phyloP scores from a whole-genome alignment of 2,113 vertebrate genomes.

The Plecotus auritus region DNA sequence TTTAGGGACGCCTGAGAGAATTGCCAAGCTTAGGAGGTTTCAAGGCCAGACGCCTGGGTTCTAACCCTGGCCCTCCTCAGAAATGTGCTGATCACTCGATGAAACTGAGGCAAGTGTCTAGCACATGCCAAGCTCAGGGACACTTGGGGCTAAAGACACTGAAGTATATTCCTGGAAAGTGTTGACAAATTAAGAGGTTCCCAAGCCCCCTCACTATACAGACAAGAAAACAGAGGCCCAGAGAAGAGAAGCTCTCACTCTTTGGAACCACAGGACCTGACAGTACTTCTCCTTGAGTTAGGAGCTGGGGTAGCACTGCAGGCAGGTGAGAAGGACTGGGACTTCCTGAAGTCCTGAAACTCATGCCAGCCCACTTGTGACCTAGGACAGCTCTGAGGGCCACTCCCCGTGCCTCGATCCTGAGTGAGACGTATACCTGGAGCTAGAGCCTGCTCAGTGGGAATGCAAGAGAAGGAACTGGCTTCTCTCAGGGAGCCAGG shows the following conservation, averaged over 20 bases:
- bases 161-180: neutral
- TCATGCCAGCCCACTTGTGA: neutral
- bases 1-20: neutral
- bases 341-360: neutral
- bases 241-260: neutral
- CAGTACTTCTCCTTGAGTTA: neutral
- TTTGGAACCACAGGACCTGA: neutral
- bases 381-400: neutral
- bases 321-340: no score
- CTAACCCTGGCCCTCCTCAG: neutral
- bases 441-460: neutral
- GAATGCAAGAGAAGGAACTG: neutral
- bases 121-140: neutral
- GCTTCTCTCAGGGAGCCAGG: neutral
- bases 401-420: accelerated
- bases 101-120: neutral
- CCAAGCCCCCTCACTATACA: neutral
- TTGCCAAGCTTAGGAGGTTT: neutral
- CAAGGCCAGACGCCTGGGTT: neutral
- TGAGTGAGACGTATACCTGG: neutral
- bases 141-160: neutral
- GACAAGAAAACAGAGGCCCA: neutral
- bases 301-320: neutral
- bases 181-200: neutral
- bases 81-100: neutral